A percentile compares a stretch with the other conserved stretches of the same genome.
Conservation (phyloP, 1,140 invertebrate species). For the Dreissena rostriformis region DNA sequence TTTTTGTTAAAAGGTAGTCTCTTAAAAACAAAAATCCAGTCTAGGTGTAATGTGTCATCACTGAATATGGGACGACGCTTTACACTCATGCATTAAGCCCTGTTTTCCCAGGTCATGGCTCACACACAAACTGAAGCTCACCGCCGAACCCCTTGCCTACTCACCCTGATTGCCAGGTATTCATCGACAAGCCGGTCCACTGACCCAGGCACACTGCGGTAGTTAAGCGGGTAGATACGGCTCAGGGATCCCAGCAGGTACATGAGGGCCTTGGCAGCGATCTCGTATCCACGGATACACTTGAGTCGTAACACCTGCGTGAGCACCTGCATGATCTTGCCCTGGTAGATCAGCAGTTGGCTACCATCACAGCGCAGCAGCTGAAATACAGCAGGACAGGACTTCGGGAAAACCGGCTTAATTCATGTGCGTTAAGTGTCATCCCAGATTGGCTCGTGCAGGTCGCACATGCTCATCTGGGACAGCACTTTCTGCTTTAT, state of each 20-base stretch:
- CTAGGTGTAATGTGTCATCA: too few species aligned
- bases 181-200: slow-evolving; percentile 86
- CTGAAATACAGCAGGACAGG: slow-evolving; percentile 74
- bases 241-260: slow-evolving; percentile 85
- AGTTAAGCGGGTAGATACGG: slow-evolving; percentile 85
- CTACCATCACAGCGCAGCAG: slow-evolving; percentile 85
- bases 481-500: too few species aligned
- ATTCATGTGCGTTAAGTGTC: too few species aligned
- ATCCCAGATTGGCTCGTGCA: too few species aligned
- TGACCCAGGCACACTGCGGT: slow-evolving; percentile 84
- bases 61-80: too few species aligned
- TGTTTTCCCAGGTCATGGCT: too few species aligned
- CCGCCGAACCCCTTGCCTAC: slow-evolving; percentile 3
- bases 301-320: slow-evolving; percentile 85
- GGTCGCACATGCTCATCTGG: too few species aligned
- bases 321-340: slow-evolving; percentile 85
- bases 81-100: too few species aligned
- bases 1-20: too few species aligned
- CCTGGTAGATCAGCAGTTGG: slow-evolving; percentile 85
- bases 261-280: slow-evolving; percentile 83
- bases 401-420: too few species aligned
- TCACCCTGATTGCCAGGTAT: slow-evolving; percentile 88
- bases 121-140: too few species aligned
- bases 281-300: slow-evolving; percentile 84
- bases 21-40: too few species aligned